phyloP scores from a whole-genome alignment of 2,888 invertebrate species.

The Opisthograptis luteolata region DNA sequence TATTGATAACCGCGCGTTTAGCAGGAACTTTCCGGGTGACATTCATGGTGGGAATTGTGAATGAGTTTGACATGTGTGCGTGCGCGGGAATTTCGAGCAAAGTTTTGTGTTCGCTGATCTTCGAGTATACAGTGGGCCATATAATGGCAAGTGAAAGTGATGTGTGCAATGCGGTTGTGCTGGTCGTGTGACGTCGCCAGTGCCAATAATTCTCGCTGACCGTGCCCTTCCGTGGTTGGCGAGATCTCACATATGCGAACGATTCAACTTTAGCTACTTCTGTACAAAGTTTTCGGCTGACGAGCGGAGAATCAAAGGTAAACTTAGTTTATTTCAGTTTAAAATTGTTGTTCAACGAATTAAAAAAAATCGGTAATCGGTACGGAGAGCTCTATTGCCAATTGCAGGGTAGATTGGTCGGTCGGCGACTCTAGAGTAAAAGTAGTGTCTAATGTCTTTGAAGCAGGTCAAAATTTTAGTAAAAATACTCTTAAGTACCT shows the following conservation, averaged over 20 bases:
- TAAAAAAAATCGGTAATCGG: not conserved
- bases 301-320: conserved; percentile 30
- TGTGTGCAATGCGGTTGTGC: conserved; percentile 60
- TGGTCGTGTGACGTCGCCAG: conserved; percentile 53
- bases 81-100: conserved; percentile 68
- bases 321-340: conserved; percentile 7
- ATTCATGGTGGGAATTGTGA: conserved; percentile 36
- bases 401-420: not conserved
- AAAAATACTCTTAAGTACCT: too few relatives aligned
- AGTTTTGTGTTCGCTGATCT: conserved; percentile 34
- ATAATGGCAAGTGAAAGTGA: conserved; percentile 65
- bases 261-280: conserved; percentile 59
- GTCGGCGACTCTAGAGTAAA: too few relatives aligned
- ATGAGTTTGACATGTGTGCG: conserved; percentile 67
- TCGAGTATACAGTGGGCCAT: conserved; percentile 39
- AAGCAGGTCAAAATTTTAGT: too few relatives aligned
- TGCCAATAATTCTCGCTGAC: conserved; percentile 49
- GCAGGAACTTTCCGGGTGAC: conserved; percentile 33
- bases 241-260: conserved; percentile 61
- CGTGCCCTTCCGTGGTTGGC: conserved; percentile 69
- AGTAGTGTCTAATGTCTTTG: too few relatives aligned
- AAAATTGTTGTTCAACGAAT: not conserved
- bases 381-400: not conserved
- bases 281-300: conserved; percentile 41
- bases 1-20: conserved; percentile 42